Conservation (phyloP, 2,888 invertebrate species). For the Meiosimyza decipiens region DNA sequence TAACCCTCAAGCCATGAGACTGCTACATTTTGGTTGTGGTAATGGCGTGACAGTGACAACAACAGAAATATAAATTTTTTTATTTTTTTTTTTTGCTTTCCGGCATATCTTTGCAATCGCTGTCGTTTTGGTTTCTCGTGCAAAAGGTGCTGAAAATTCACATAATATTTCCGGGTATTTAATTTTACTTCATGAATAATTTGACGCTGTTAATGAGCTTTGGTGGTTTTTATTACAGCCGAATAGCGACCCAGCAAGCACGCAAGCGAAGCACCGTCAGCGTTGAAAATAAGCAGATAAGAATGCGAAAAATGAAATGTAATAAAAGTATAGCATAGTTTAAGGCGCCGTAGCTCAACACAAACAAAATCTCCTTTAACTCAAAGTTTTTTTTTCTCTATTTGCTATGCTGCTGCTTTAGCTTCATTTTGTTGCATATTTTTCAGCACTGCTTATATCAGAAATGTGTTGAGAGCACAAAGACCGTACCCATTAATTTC, state of each 20-base stretch:
- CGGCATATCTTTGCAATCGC: too few relatives aligned
- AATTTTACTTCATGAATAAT: slow-evolving; percentile 54
- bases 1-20: background rate
- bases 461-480: too few relatives aligned
- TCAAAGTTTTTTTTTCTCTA: too few relatives aligned
- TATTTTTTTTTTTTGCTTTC: too few relatives aligned
- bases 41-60: slow-evolving; percentile 6
- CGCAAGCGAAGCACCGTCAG: slow-evolving; percentile 13
- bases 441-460: too few relatives aligned
- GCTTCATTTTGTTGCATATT: too few relatives aligned
- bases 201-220: slow-evolving; percentile 50
- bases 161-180: slow-evolving; percentile 52
- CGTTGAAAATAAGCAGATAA: slow-evolving; percentile 13
- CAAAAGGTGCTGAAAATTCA: slow-evolving; percentile 38
- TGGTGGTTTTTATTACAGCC: background rate
- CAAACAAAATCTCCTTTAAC: too few relatives aligned
- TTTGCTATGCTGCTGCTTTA: too few relatives aligned
- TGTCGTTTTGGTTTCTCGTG: too few relatives aligned
- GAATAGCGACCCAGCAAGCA: background rate
- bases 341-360: background rate
- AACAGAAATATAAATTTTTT: background rate
- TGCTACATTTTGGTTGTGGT: slow-evolving; percentile 17
- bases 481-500: too few relatives aligned
- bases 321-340: slow-evolving; percentile 29
- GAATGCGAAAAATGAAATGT: slow-evolving; percentile 18